Conservation (phyloP, 2,797 vertebrate species). For the Catharus ustulatus region DNA sequence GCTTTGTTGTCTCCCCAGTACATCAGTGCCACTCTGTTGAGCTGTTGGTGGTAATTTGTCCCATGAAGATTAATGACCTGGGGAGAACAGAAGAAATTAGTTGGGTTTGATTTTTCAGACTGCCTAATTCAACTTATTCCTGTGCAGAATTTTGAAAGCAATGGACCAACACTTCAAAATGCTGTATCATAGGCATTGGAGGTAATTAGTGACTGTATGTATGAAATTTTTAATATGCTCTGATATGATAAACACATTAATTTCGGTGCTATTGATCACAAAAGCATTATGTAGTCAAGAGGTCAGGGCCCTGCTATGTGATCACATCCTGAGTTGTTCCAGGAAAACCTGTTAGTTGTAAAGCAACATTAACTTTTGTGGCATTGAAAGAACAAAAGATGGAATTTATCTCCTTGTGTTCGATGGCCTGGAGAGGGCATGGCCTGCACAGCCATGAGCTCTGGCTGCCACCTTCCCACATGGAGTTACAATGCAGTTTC, state of each 20-base stretch:
- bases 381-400: background rate
- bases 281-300: slow-evolving; percentile 64
- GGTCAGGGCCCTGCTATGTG: slow-evolving; percentile 41
- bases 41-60: slow-evolving; percentile 39
- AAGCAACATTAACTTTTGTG: slow-evolving; percentile 17
- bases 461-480: background rate
- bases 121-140: background rate
- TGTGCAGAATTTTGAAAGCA: background rate
- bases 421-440: background rate
- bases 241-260: slow-evolving; percentile 60
- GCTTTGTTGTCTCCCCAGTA: slow-evolving; percentile 11
- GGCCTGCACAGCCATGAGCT: background rate
- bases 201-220: slow-evolving; percentile 28
- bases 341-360: slow-evolving; percentile 15
- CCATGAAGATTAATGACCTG: slow-evolving; percentile 54
- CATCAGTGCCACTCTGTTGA: slow-evolving; percentile 32
- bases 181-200: background rate
- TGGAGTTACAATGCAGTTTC: background rate
- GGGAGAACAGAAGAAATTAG: slow-evolving; percentile 25
- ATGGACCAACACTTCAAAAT: background rate
- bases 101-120: slow-evolving; percentile 42
- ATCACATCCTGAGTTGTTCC: slow-evolving; percentile 57
- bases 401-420: background rate
- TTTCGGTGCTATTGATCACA: slow-evolving; percentile 70
- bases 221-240: slow-evolving; percentile 23